Conservation (phyloP, 2,888 invertebrate genomes). For the Polietes domitor region DNA sequence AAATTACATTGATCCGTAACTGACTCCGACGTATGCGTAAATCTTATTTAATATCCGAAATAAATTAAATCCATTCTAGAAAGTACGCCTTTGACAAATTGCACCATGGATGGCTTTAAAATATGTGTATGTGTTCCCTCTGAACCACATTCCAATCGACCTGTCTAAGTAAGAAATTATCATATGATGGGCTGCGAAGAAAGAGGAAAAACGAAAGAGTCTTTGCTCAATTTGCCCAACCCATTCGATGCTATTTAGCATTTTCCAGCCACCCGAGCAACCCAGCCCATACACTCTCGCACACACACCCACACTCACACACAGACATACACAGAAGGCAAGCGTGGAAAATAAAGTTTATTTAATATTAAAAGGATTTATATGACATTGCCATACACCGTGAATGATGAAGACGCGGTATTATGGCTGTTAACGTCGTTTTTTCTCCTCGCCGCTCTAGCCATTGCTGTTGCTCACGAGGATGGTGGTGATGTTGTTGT, state of each 20-base stretch:
- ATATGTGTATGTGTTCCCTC: background rate
- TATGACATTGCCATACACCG: conserved; percentile 75
- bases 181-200: background rate
- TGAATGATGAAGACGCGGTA: conserved; percentile 46
- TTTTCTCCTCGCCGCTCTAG: conserved; percentile 10
- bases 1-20: too few species aligned
- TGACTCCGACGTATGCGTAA: too few species aligned
- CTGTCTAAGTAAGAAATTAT: conserved; percentile 7
- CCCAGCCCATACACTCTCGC: background rate
- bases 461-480: background rate
- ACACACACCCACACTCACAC: background rate
- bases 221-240: background rate
- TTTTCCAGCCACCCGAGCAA: background rate
- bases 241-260: background rate
- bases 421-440: background rate
- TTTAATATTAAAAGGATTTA: conserved; percentile 79
- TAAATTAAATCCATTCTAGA: too few species aligned
- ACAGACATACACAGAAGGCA: background rate
- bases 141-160: background rate
- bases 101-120: background rate
- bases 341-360: conserved; percentile 69
- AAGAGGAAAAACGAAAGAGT: background rate
- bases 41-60: too few species aligned
- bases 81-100: too few species aligned
- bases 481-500: background rate